Evolutionary conservation across 1,140 invertebrate genomes (phyloP), one percentile per base, ranked within the genome.

Genomic region (Reticulitermes speratus): DNA sequence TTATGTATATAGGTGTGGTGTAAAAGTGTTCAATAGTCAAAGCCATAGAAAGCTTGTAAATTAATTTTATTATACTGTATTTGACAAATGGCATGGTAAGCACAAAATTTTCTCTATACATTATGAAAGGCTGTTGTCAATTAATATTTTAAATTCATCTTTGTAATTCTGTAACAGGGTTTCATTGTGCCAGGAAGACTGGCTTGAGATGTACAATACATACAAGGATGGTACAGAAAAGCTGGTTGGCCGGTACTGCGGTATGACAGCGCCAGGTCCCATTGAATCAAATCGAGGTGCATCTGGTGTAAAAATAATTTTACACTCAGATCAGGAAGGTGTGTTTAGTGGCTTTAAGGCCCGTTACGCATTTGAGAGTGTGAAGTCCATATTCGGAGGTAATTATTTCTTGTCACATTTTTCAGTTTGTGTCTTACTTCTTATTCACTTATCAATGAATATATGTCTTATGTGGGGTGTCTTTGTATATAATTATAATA

Each of bases 261-360:
- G 96, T 52, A 93, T 93, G 88, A 95, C 96, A 32, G 94, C 96
- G 44, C 97, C 97, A 16, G 97, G 97, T 52, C 97, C 97, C 21
- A 94, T 98, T 86, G 96, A 98, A 91, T 98, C 97, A 52, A 96
- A 96, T 89, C 93, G 95, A 38, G 96, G 96, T 32, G 96, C 97
- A 19, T 93, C 95, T 65, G 96, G 96, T 7, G 92, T 98, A 45
- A 96, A 96, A 89, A 94, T 98, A 32, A 93, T 97, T 81, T 92
- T 98, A 48, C 96, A 97, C 89, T 96, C 97, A 11, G 96, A 98
- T 90, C 92, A 93, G 16, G 95, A 96, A 87, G 94, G 94, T 69
- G 97, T 98, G 38, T 96, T 94, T 87, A 97, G 96, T 88, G 97
- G 97, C 21, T 99, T 99, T 90, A 97, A 97, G 89, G 97, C 96